Conservation (phyloP, 2,113 vertebrate genomes). For the Conger conger region DNA sequence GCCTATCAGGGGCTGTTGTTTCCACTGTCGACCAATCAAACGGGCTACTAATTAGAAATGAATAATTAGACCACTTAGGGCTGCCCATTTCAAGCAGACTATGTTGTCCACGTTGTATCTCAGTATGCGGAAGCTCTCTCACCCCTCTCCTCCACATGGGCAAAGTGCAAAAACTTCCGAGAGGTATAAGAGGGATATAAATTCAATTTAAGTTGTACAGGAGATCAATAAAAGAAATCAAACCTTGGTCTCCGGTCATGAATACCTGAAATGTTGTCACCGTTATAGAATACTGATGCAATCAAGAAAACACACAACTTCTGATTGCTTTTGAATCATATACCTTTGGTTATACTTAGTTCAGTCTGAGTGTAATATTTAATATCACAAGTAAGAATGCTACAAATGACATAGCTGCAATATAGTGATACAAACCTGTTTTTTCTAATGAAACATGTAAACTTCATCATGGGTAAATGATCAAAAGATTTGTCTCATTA, state of each 20-base stretch:
- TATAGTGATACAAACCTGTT: not conserved
- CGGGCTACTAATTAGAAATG: not conserved
- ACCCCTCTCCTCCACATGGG: not conserved
- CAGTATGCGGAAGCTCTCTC: not conserved
- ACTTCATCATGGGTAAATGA: not conserved
- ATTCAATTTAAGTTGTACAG: slow-evolving; percentile 10
- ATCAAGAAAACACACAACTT: not conserved
- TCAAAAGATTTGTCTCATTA: not conserved
- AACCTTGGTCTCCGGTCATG: not conserved
- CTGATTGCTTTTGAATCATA: not conserved
- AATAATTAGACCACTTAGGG: not conserved
- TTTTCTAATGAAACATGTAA: not conserved
- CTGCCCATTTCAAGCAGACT: not conserved
- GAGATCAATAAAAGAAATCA: slow-evolving; percentile 4
- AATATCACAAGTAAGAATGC: too few relatives aligned
- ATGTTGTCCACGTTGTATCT: not conserved
- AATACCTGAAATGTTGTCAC: slow-evolving; percentile 5
- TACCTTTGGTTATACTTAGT: not conserved
- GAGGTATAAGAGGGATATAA: not conserved
- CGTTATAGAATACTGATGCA: not conserved
- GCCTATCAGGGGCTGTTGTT: not conserved
- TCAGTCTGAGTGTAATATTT: too few relatives aligned
- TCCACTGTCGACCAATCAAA: not conserved
- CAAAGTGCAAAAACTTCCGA: not conserved
- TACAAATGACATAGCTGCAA: too few relatives aligned